Evolutionary conservation across 2,888 invertebrate genomes (phyloP).

Genomic region (Drosophila fungiperda): DNA sequence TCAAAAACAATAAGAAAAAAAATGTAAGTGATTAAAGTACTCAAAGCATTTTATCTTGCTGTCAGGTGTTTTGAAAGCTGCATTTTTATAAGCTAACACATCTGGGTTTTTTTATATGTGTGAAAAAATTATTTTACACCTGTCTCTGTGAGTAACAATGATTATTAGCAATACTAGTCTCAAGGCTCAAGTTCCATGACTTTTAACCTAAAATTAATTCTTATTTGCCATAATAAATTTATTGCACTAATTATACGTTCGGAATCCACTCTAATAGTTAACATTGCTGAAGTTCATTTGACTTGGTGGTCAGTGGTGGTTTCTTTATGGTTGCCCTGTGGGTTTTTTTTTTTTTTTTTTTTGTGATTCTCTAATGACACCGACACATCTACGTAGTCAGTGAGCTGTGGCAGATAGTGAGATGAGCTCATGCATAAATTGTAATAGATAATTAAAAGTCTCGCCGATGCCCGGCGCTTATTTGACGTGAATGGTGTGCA

Average conservation of each 20-base stretch:
- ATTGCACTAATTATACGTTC: constrained; percentile 1
- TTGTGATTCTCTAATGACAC: constrained; percentile 39
- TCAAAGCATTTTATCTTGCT: background rate
- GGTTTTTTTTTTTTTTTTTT: constrained; percentile 24
- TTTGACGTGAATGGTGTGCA: constrained; percentile 59
- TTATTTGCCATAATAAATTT: background rate
- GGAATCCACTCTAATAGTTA: background rate
- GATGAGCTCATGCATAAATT: constrained; percentile 45
- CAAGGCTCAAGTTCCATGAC: background rate
- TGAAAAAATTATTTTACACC: background rate
- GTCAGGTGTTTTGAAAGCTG: background rate
- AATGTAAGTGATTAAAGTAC: background rate
- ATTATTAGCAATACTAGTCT: background rate
- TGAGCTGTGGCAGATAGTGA: constrained; percentile 11
- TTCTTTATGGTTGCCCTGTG: constrained; percentile 21
- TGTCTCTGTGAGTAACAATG: background rate
- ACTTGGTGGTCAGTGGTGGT: constrained; percentile 4
- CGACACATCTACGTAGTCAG: constrained; percentile 5
- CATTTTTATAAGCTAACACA: background rate
- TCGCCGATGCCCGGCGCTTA: constrained; percentile 46
- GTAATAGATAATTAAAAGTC: constrained; percentile 63
- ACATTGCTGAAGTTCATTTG: constrained; percentile 2
- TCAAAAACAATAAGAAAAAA: background rate
- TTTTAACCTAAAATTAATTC: background rate
- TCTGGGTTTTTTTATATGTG: background rate